Percentiles rank a stretch among this genome's conserved stretches.
These are phyloP conservation scores for Allacma fusca DNA, from an alignment of 2,888 invertebrate genomes.

Conservation along the genomic window DNA sequence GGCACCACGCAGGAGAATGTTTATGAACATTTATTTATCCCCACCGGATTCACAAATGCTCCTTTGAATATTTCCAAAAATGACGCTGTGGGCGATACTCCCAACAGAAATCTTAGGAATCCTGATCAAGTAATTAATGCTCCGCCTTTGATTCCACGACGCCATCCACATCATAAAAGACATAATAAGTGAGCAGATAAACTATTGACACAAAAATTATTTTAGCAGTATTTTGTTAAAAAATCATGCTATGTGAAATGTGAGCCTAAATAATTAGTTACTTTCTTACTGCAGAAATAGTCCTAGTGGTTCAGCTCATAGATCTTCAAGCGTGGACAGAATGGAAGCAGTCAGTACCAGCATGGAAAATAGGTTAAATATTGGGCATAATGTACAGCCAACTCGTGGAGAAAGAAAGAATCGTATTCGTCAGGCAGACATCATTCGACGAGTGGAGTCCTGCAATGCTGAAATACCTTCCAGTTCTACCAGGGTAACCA, in stretches of 20 bases:
- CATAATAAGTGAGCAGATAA: slow-evolving; percentile 33
- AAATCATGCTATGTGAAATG: too few relatives aligned
- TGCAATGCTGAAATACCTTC: slow-evolving; percentile 20
- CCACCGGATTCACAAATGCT: slow-evolving; percentile 30
- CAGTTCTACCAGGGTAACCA: slow-evolving; percentile 11
- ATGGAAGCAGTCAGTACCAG: slow-evolving; percentile 36
- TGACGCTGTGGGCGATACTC: neutral
- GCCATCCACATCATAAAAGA: slow-evolving; percentile 44
- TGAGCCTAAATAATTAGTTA: neutral
- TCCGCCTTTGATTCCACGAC: slow-evolving; percentile 48
- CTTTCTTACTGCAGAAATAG: slow-evolving; percentile 37
- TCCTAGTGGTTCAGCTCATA: neutral
- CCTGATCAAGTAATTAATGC: slow-evolving; percentile 10
- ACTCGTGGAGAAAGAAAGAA: neutral
- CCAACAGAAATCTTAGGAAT: neutral
- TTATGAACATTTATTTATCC: slow-evolving; percentile 58
- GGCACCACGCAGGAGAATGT: slow-evolving; percentile 53
- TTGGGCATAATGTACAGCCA: neutral
- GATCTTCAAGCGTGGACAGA: slow-evolving; percentile 51
- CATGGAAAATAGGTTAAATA: slow-evolving; percentile 4
- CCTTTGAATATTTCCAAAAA: slow-evolving; percentile 7
- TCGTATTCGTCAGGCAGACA: slow-evolving; percentile 36
- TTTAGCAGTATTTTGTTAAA: too few relatives aligned
- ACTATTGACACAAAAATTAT: too few relatives aligned
- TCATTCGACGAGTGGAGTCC: slow-evolving; percentile 38